Evolutionary conservation across 2,888 invertebrate species (phyloP), one percentile per base, ranked within the genome.

Genomic region (Opisthograptis luteolata): DNA sequence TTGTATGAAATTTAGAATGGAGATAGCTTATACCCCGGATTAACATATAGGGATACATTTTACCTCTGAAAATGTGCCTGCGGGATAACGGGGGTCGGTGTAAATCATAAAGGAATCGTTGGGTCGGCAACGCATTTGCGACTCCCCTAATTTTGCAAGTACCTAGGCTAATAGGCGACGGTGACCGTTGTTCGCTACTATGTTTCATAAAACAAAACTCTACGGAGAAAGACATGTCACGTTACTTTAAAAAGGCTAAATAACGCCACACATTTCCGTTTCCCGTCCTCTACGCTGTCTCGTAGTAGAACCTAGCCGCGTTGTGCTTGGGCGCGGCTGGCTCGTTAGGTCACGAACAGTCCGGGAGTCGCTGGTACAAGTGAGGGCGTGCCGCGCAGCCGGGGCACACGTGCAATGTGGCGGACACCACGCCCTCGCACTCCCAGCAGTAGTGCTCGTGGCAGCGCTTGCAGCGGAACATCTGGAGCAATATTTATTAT

Each of bases 341-440:
- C 28, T 24, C n/a, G 17, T 32, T 17, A 15, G 22, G 60, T 60
- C 65, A 72, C 9, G 75, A 60, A n/a, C 80, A 40, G 10, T 81
- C 80, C 0, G 88, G 87, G 59, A 89, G 73, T 1, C 88, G 74
- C 63, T 88, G 89, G 73, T 87, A 90, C 46, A 88, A 79, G 27
- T 81, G 81, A 2, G 90, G 90, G 0, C 87, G 93, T 1, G 95
- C 94, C n/a, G 97, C 94, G 87, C 99, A 99, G 30, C 98, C 98
- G 9, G 99, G 99, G 81, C 99, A 99, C 25, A 97, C 96, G 83
- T 99, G 99, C 42, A 99, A 90, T 0, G 97, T 95, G 65, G 97
- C 97, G 62, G 99, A 97, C 25, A 99, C 94, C 76, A 98, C 96
- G 65, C 97, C 92, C 91, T 99, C 99, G 91, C 99, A 99, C 83